Conservation (phyloP, 1,140 invertebrate species). For the Araneus ventricosus region DNA sequence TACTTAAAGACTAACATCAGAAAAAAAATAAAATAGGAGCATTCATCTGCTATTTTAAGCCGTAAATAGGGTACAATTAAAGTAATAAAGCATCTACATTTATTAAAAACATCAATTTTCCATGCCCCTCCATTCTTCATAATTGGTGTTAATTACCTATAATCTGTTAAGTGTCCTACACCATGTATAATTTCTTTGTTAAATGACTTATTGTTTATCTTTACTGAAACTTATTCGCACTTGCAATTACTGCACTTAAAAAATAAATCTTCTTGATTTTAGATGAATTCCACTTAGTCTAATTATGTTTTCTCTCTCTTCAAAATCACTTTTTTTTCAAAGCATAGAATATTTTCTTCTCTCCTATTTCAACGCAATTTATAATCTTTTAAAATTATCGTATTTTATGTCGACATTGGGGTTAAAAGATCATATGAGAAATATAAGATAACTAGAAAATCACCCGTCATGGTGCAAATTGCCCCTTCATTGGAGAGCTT, state of each 20-base stretch:
- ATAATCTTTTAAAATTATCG: neutral
- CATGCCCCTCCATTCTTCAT: neutral
- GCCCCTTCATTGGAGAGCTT: no score
- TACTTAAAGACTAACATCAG: no score
- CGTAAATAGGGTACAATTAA: neutral
- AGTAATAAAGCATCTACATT: neutral
- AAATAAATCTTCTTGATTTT: neutral
- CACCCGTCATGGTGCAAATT: no score
- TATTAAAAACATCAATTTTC: neutral
- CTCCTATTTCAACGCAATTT: neutral
- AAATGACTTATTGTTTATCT: conserved; percentile 3
- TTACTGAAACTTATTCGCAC: neutral
- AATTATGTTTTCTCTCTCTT: neutral
- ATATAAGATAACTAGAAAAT: no score
- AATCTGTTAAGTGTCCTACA: neutral
- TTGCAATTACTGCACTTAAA: neutral
- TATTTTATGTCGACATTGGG: neutral
- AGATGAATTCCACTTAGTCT: neutral
- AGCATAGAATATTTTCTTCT: neutral
- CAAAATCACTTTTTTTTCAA: neutral
- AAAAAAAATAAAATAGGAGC: neutral
- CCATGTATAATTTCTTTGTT: neutral
- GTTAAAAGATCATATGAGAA: neutral
- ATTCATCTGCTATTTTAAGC: neutral
- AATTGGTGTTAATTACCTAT: neutral